Evolutionary conservation across 2,113 vertebrate species (phyloP), one percentile per base, ranked within the genome.

Genomic region (Tachuris rubrigastra): DNA sequence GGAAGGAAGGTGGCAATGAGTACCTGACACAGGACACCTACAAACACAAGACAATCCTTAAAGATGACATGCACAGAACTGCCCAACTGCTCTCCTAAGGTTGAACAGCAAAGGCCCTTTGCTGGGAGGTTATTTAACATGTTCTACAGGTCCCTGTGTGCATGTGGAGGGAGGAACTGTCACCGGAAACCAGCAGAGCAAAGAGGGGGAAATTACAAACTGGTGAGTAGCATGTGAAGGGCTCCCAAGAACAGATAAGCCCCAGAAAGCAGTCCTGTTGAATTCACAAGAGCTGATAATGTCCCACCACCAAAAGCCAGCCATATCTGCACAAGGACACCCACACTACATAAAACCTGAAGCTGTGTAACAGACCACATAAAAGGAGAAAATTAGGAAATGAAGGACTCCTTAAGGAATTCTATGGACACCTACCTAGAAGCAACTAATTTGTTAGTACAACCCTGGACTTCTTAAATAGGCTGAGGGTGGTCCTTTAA

Each of bases 101-200:
- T 1, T 46, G 55, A 81, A 41, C 24, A 88, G n/a, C 56, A 82
- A 86, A 84, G 39, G 10, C 50, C 49, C 33, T 77, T 19, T 50
- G 71, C 14, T 31, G 22, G 1, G 4, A 85, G 56, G 22, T 87
- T 16, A n/a, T 3, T 3, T 19, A 73, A 59, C 0, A 0, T 22
- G 46, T 39, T 88, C 59, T 85, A 28, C 14, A 53, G 23, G 28
- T 9, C 39, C 7, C 52, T n/a, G 6, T 10, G 33, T 23, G 50
- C 30, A 25, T 5, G 10, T 10, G 24, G 31, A 53, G 31, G n/a
- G 24, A 90, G 22, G 74, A 92, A 63, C 33, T 42, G 30, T 39
- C 46, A 90, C 17, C 85, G 86, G 77, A 80, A 79, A 69, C 25
- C n/a, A 66, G 41, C 8, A 46, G 27, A 42, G 33, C 59, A 86